Percentiles rank a stretch among this genome's conserved stretches.
phyloP scores from a whole-genome alignment of 2,888 invertebrate species.

The Blera fallax region DNA sequence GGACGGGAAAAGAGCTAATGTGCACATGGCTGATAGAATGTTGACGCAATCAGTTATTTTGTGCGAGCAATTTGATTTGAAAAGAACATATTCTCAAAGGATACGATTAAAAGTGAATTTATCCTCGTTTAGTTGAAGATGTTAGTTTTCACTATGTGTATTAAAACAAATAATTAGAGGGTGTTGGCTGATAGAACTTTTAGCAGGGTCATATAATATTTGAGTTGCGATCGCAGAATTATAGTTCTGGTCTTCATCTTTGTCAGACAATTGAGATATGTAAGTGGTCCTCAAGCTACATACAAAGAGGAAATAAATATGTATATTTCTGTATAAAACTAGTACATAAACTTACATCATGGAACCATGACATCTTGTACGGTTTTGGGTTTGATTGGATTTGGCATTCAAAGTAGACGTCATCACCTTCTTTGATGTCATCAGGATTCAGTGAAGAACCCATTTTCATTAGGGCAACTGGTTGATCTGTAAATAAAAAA shows the following conservation, averaged over 20 bases:
- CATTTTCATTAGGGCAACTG: constrained; percentile 91
- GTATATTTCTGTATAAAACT: too few relatives aligned
- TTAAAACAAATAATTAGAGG: neutral
- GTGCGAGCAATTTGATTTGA: neutral
- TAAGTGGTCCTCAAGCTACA: too few relatives aligned
- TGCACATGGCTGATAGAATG: neutral
- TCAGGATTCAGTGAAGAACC: constrained; percentile 92
- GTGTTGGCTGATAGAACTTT: too few relatives aligned
- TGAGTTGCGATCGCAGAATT: too few relatives aligned
- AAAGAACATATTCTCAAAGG: neutral
- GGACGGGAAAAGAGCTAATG: neutral
- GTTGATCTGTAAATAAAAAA: constrained; percentile 85
- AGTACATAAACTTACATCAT: constrained; percentile 87
- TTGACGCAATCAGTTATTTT: neutral
- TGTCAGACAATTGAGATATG: neutral
- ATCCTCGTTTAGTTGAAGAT: too few relatives aligned
- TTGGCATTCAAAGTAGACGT: constrained; percentile 94
- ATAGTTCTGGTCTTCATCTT: too few relatives aligned
- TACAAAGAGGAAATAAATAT: too few relatives aligned
- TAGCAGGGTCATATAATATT: too few relatives aligned
- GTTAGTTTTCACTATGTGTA: too few relatives aligned
- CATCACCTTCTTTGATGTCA: constrained; percentile 94
- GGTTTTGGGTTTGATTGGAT: constrained; percentile 92
- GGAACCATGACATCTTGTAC: constrained; percentile 93
- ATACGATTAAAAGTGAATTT: neutral